A percentile compares a stretch with the other conserved stretches of the same genome.
Conservation (phyloP, 92 coral and sea anemone species). For the Zoanthus sansibaricus region DNA sequence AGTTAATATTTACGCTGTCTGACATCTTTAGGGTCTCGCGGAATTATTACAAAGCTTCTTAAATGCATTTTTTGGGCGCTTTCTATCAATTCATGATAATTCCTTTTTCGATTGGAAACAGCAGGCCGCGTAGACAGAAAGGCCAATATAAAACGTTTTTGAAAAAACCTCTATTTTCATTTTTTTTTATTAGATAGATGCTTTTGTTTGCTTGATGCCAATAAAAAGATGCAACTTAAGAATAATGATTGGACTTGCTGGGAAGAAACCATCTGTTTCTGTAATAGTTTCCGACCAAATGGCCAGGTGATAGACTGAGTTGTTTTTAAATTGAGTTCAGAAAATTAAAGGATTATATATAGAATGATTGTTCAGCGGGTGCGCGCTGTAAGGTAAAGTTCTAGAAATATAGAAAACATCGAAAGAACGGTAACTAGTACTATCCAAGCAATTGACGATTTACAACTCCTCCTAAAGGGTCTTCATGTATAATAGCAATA, state of each 20-base stretch:
- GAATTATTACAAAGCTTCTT: conserved; percentile 24
- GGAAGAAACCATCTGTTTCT: conserved; percentile 6
- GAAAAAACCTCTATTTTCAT: not conserved
- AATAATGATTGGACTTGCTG: not conserved
- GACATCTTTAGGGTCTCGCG: conserved; percentile 1
- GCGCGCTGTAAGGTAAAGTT: not conserved
- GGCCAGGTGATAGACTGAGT: not conserved
- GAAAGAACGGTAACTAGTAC: no score
- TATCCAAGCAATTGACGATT: no score
- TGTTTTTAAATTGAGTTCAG: not conserved
- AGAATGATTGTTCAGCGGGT: not conserved
- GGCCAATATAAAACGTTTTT: not conserved
- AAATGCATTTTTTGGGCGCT: conserved; percentile 25
- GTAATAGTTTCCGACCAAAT: conserved; percentile 19
- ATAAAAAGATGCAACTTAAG: conserved; percentile 2
- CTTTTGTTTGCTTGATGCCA: not conserved
- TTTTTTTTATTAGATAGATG: not conserved
- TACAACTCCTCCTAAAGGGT: no score
- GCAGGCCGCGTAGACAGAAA: not conserved
- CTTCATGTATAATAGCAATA: no score
- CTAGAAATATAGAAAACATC: not conserved
- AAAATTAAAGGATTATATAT: not conserved
- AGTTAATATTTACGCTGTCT: conserved; percentile 4
- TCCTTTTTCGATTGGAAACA: not conserved
- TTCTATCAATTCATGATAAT: not conserved